These are phyloP conservation scores for Matsumurasca onukii DNA, from an alignment of 1,140 invertebrate genomes.

Conservation along the genomic window DNA sequence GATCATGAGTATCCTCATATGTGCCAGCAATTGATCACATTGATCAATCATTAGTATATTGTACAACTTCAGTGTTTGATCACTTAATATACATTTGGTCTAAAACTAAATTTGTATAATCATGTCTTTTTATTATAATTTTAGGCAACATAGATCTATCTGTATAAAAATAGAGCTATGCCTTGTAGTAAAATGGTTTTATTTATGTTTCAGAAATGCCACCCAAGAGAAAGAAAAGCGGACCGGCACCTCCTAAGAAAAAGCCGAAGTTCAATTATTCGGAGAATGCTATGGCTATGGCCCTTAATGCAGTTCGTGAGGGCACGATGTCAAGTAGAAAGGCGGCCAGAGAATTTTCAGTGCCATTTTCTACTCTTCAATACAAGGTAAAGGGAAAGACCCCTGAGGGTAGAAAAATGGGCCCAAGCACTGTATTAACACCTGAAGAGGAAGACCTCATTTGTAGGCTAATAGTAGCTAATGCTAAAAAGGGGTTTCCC, in stretches of 20 bases:
- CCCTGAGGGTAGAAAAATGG: slow-evolving; percentile 13
- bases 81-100: too few relatives aligned
- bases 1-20: not conserved
- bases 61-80: not conserved
- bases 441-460: slow-evolving; percentile 10
- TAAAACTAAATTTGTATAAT: too few relatives aligned
- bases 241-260: not conserved
- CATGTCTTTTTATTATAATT: too few relatives aligned
- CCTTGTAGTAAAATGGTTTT: too few relatives aligned
- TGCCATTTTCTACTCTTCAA: slow-evolving; percentile 14
- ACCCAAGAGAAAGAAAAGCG: not conserved
- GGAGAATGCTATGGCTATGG: not conserved
- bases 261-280: not conserved
- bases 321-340: not conserved
- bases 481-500: slow-evolving; percentile 25
- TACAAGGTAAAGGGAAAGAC: slow-evolving; percentile 7
- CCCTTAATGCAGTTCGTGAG: not conserved
- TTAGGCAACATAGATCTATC: too few relatives aligned
- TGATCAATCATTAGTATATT: not conserved
- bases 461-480: not conserved
- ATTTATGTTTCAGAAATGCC: too few relatives aligned
- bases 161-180: too few relatives aligned
- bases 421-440: not conserved
- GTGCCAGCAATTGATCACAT: not conserved
- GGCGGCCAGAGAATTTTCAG: not conserved